Base-by-base conservation (phyloP, 1,140 invertebrate genomes). In the Tigriopus japonicus region DNA sequence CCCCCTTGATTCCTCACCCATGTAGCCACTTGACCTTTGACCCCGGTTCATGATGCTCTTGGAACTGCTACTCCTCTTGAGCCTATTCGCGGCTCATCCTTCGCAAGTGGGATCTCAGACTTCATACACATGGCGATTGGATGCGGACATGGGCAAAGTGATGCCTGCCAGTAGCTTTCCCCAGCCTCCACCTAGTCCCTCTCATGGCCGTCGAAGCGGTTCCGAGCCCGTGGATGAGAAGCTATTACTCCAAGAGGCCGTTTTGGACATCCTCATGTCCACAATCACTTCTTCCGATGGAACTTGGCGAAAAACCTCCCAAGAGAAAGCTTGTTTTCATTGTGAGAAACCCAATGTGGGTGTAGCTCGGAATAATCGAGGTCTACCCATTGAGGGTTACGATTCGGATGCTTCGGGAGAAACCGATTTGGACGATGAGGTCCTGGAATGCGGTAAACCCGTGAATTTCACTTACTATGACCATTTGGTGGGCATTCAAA, bases 391-490 rank as follows among this genome's bases (percentile, higher is more conserved):
- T 49, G 45, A 49, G 3, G 45, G 21, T 6, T 15, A 17, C 12
- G 21, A 21, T 21, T 15, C n/a, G n/a, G 45, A 49, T 21, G 45
- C 45, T 10, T 35, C 28, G 3, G n/a, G n/a, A n/a, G 28, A 35
- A 9, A 35, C 28, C 3, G 28, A 35, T 35, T 35, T 35, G 9
- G 17, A 21, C 15, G 52, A 60, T 21, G 79, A 85, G 69, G 75
- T 80, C 64, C 71, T 89, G 59, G 84, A 86, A 67, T 89, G 87
- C 74, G 87, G 87, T 1, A 86, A 86, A 74, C 78, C 85, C 51
- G 84, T 86, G 0, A 89, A 89, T 72, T 85, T 83, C 68, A 88
- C 87, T 12, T 85, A 85, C 69, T 89, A 88, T 72, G 87, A 89
- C 68, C 86, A 86, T 72, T 73, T 91, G 52, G 78, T 85, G 51